Evolutionary conservation across 2,113 vertebrate species (phyloP).

Genomic region (Brachypodius melanocephalos): DNA sequence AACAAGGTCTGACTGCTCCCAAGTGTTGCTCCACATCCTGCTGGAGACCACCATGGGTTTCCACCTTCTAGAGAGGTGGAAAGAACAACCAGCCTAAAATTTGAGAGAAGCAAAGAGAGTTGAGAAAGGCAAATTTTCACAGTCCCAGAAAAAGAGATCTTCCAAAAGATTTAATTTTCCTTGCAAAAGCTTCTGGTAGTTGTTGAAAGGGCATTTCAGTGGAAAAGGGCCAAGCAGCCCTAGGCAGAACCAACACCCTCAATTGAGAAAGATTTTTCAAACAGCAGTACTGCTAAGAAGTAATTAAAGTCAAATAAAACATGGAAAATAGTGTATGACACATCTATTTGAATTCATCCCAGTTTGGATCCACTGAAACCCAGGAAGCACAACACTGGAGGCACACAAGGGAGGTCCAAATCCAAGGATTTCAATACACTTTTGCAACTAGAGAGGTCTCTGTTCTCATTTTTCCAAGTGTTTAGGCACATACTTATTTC

Average conservation of each 20-base stretch:
- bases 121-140: neutral
- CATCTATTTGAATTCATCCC: conserved; percentile 16
- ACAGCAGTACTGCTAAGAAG: conserved; percentile 3
- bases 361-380: neutral
- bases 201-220: conserved; percentile 34
- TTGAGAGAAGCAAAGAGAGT: neutral
- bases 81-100: neutral
- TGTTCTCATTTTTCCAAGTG: neutral
- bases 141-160: neutral
- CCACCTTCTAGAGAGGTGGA: neutral
- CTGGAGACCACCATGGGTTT: neutral
- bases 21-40: accelerated
- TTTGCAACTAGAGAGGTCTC: neutral
- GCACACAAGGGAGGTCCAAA: neutral
- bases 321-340: conserved; percentile 22
- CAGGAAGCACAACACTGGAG: neutral
- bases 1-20: neutral
- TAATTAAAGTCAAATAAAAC: conserved; percentile 60
- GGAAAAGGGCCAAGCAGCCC: conserved; percentile 34
- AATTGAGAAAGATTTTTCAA: conserved; percentile 36
- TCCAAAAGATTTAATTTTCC: neutral
- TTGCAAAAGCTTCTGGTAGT: neutral
- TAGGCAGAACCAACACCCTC: conserved; percentile 48
- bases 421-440: neutral
- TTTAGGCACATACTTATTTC: neutral